A percentile compares a stretch with the other conserved stretches of the same genome.
Evolutionary conservation across 35 echinoderm and acorn worm species (phyloP).

Genomic region (Ptychodera flava): DNA sequence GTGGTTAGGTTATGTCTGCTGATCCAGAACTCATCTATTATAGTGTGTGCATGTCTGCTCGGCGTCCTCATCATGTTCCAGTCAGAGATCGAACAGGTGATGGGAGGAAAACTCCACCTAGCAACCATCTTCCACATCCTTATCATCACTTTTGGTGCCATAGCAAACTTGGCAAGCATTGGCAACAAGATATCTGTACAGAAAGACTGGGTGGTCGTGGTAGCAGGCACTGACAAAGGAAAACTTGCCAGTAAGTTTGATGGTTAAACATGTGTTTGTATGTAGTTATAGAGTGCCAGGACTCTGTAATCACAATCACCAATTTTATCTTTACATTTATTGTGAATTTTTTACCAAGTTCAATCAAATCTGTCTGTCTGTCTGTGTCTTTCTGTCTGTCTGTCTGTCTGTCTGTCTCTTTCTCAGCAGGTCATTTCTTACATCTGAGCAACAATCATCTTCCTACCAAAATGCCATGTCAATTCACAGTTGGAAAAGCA

Average conservation of each 20-base stretch:
- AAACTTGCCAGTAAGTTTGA: constrained; percentile 52
- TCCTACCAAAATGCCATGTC: too few relatives aligned
- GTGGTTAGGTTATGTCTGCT: constrained; percentile 62
- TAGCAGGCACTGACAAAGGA: constrained; percentile 57
- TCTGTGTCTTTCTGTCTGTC: too few relatives aligned
- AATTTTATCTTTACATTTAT: too few relatives aligned
- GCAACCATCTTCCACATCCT: constrained; percentile 31
- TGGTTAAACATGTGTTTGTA: too few relatives aligned
- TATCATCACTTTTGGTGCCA: constrained; percentile 64
- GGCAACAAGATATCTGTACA: constrained; percentile 77
- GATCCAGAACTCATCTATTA: constrained; percentile 73
- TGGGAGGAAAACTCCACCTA: constrained; percentile 26
- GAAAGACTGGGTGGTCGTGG: constrained; percentile 93
- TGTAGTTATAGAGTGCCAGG: too few relatives aligned
- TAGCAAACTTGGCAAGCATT: constrained; percentile 61
- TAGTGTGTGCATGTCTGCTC: constrained; percentile 49
- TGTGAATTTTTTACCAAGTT: too few relatives aligned
- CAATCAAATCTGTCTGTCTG: too few relatives aligned
- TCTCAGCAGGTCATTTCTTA: too few relatives aligned
- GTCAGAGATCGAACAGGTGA: constrained; percentile 5
- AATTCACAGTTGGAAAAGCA: too few relatives aligned
- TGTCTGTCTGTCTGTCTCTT: too few relatives aligned
- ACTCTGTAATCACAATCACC: too few relatives aligned
- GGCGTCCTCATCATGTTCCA: constrained; percentile 30
- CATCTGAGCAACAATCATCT: too few relatives aligned